Conservation (phyloP, 2,113 vertebrate species). For the Spea multiplicata region DNA sequence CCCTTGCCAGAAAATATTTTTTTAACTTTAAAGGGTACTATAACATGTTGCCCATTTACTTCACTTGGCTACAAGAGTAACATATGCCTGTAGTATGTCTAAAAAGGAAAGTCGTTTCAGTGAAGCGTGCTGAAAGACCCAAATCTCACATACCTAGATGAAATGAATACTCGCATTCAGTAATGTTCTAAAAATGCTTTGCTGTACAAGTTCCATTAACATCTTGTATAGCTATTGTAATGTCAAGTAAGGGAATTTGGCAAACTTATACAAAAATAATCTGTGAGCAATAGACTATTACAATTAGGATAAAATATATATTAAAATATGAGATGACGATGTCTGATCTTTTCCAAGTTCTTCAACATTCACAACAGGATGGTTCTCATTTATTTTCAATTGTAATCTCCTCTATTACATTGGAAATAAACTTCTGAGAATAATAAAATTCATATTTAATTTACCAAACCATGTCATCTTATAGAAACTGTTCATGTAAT, state of each 20-base stretch:
- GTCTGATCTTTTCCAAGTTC: conserved; percentile 22
- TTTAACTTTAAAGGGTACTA: conserved; percentile 12
- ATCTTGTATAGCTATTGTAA: conserved; percentile 14
- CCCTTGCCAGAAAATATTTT: conserved; percentile 20
- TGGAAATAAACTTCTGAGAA: background rate
- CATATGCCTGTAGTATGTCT: conserved; percentile 22
- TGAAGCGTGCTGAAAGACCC: conserved; percentile 25
- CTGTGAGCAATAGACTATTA: background rate
- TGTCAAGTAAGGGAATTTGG: conserved; percentile 33
- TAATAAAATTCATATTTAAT: conserved; percentile 8
- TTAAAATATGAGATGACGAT: background rate
- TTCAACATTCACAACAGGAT: background rate
- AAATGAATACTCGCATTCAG: conserved; percentile 17
- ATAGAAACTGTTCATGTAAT: background rate
- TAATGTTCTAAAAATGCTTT: conserved; percentile 13
- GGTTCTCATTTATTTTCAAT: conserved; percentile 8
- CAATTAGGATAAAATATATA: conserved; percentile 12
- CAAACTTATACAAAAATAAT: conserved; percentile 13
- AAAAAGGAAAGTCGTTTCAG: conserved; percentile 19
- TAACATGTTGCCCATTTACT: conserved; percentile 14
- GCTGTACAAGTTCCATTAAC: conserved; percentile 22
- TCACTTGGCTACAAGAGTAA: conserved; percentile 7
- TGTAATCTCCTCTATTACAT: conserved; percentile 2
- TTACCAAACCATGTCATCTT: conserved; percentile 19
- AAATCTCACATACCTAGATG: conserved; percentile 28